Base-by-base conservation (phyloP, 2,113 vertebrate species). In the Prochilodus magdalenae region DNA sequence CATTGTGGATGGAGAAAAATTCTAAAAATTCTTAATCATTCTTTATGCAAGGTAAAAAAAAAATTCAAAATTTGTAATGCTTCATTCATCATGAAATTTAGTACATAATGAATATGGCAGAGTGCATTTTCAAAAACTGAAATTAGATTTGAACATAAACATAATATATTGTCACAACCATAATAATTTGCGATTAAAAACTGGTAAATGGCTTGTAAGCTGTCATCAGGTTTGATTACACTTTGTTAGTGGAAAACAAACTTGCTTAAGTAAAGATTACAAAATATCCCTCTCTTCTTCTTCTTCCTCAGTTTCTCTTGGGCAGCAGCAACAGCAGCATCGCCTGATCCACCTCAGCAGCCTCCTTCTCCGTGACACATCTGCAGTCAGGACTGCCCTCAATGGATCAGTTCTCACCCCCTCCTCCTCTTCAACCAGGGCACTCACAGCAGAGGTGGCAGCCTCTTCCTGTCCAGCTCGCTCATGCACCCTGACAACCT, bases 321-420 rank as follows among this genome's bases (percentile, higher is more conserved):
- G 20, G 65, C 71, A 78, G 30, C 83, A 85, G n/a, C 36, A 65
- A 66, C 15, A 51, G 62, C 86, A 82, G 53, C 84, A 29, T 29
- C 65, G 27, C 36, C 81, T 85, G 71, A 87, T 65, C 86, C 86
- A 85, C 3, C 59, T 60, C 71, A 81, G 36, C 40, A 87, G 65
- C 57, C 63, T 16, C n/a, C 57, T 36, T 75, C 86, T 85, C 26
- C 73, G 47, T 65, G 75, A 80, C 47, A n/a, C 18, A 27, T 51
- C 29, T 27, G 8, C 59, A 67, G 60, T 33, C 22, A 60, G n/a
- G 7, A 16, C 26, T 47, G 16, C 49, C 10, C 3, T 80, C 3
- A 36, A 29, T 16, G 30, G 15, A 24, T 72, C 44, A 22, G 7
- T 30, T 22, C 66, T 60, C 8, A 2, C 5, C 49, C 5, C 70